Conservation (phyloP, 2,113 vertebrate genomes). For the Telmatochromis sp. region DNA sequence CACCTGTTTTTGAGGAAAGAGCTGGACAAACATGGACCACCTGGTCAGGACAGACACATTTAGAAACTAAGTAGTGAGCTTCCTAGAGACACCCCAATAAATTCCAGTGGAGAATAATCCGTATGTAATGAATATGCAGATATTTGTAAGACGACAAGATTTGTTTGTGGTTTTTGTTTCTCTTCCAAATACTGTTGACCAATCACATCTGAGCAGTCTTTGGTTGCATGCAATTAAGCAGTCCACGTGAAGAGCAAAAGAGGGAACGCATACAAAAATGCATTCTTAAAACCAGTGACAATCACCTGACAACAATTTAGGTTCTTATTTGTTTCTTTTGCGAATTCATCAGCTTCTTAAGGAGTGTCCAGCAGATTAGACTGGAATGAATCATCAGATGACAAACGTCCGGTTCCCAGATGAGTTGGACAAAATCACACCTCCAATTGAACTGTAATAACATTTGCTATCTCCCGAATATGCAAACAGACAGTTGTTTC, state of each 20-base stretch:
- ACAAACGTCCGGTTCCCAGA: neutral
- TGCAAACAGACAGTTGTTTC: neutral
- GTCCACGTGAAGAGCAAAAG: neutral
- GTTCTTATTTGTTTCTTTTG: neutral
- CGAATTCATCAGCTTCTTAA: neutral
- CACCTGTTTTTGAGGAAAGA: neutral
- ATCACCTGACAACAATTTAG: neutral
- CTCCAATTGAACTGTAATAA: neutral
- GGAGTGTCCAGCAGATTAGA: neutral
- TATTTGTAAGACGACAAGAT: neutral
- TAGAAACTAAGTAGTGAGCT: neutral
- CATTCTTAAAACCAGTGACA: neutral
- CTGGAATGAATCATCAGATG: neutral
- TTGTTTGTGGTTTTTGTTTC: neutral
- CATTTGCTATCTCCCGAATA: neutral
- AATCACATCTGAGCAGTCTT: neutral
- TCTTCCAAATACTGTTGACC: neutral
- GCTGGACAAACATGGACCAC: neutral
- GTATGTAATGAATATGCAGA: neutral
- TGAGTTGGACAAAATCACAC: neutral
- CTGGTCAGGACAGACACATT: neutral
- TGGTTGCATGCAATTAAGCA: neutral
- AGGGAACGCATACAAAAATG: neutral
- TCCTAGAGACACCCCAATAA: neutral
- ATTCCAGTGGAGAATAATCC: neutral